A percentile compares a stretch with the other conserved stretches of the same genome.
These are phyloP conservation scores for Trachops cirrhosus DNA, from an alignment of 2,797 vertebrate genomes.

Conservation along the genomic window DNA sequence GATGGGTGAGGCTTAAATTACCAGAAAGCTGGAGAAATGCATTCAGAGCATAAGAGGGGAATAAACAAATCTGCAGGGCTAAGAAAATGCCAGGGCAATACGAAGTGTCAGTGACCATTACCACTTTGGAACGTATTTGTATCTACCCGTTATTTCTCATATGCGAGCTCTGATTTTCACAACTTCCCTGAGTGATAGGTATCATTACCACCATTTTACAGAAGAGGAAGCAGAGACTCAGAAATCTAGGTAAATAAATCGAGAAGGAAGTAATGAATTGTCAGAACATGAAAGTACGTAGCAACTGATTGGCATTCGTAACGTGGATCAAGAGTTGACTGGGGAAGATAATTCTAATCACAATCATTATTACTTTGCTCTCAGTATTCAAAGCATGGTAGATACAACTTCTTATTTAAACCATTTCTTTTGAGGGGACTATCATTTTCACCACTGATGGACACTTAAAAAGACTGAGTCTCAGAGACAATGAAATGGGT, in stretches of 20 bases:
- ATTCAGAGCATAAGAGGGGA: background rate
- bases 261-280: background rate
- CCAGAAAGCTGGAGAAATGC: background rate
- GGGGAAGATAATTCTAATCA: background rate
- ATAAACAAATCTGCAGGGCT: background rate
- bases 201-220: background rate
- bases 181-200: background rate
- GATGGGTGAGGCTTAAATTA: background rate
- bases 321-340: background rate
- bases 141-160: background rate
- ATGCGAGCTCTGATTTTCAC: background rate
- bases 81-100: background rate
- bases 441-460: background rate
- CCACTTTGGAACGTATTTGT: background rate
- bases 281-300: background rate
- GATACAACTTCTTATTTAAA: constrained; percentile 9
- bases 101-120: background rate
- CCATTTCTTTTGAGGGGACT: background rate
- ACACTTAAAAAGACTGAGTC: background rate
- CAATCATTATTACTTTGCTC: background rate
- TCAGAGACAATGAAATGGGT: background rate
- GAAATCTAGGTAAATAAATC: background rate
- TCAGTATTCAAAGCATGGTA: background rate
- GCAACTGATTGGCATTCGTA: background rate
- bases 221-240: background rate